Conservation (phyloP, 2,113 vertebrate species). For the Pelobates fuscus region DNA sequence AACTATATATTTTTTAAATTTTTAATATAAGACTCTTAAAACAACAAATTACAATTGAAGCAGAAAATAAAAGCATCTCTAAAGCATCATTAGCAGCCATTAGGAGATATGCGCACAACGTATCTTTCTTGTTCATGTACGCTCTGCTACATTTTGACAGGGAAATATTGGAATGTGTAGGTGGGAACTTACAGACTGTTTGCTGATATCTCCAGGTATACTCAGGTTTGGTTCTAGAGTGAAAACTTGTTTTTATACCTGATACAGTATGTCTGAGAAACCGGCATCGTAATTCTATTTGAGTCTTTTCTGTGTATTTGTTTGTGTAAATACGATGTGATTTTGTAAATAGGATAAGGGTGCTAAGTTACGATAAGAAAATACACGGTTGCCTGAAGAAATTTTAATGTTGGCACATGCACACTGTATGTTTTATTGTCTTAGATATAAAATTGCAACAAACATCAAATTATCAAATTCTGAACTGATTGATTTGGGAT, state of each 20-base stretch:
- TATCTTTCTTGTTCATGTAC: background rate
- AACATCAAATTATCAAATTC: too few relatives aligned
- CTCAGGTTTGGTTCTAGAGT: background rate
- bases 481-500: too few relatives aligned
- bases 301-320: too few relatives aligned
- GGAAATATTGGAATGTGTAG: slow-evolving; percentile 23
- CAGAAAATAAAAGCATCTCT: background rate
- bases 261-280: background rate
- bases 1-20: background rate
- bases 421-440: too few relatives aligned
- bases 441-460: too few relatives aligned
- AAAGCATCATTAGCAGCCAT: slow-evolving; percentile 12
- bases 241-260: background rate
- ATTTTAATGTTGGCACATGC: too few relatives aligned
- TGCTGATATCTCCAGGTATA: background rate
- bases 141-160: slow-evolving; percentile 9
- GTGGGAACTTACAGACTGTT: slow-evolving; percentile 1
- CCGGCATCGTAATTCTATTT: too few relatives aligned
- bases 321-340: too few relatives aligned
- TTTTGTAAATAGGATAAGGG: too few relatives aligned
- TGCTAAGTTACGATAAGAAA: too few relatives aligned
- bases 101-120: background rate
- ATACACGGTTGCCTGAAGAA: too few relatives aligned
- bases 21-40: background rate
- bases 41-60: background rate